phyloP scores from a whole-genome alignment of 2,888 invertebrate species.

The Antheraea yamamai region DNA sequence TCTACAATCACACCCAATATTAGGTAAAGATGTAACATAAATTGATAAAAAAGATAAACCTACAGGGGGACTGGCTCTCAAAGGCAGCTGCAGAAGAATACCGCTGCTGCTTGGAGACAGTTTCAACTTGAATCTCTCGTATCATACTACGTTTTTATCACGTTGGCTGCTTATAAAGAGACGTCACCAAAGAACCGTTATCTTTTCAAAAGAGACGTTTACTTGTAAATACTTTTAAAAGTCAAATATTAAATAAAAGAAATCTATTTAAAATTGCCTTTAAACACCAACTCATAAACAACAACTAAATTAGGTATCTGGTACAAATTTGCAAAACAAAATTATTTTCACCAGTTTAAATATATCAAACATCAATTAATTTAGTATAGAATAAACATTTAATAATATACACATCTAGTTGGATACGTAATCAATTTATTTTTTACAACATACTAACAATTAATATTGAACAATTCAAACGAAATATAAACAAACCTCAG shows the following conservation, averaged over 20 bases:
- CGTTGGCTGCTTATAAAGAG: too few relatives aligned
- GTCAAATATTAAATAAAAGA: not conserved
- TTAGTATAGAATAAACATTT: not conserved
- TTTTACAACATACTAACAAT: slow-evolving; percentile 38
- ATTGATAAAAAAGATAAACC: not conserved
- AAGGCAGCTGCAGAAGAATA: too few relatives aligned
- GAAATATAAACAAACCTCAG: slow-evolving; percentile 73
- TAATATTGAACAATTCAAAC: slow-evolving; percentile 62
- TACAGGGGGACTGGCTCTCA: too few relatives aligned
- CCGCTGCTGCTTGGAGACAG: too few relatives aligned
- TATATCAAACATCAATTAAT: not conserved
- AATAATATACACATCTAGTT: not conserved
- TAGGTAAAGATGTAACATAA: too few relatives aligned
- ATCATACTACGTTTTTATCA: too few relatives aligned
- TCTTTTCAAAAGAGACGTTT: too few relatives aligned
- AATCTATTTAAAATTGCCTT: too few relatives aligned
- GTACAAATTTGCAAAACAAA: not conserved
- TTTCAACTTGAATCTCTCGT: too few relatives aligned
- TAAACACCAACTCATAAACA: too few relatives aligned
- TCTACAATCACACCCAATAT: too few relatives aligned
- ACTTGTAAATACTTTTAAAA: not conserved
- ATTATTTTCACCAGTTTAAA: not conserved
- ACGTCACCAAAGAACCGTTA: too few relatives aligned
- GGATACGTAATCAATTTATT: not conserved
- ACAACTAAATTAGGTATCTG: not conserved